Base-by-base conservation (phyloP, 2,888 invertebrate genomes). In the Meiosimyza decipiens region DNA sequence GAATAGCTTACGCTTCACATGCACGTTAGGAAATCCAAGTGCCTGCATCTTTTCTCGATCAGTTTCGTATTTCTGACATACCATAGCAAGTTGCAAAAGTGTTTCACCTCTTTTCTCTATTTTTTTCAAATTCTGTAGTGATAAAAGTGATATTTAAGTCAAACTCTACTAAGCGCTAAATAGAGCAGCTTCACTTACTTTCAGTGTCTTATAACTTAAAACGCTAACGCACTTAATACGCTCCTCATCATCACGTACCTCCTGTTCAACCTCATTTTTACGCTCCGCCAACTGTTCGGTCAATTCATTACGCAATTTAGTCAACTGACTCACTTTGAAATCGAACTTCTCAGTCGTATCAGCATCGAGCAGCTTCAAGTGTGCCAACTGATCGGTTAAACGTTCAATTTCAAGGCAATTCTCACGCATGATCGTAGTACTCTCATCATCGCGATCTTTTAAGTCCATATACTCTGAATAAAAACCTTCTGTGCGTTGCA, bases 11-110 rank as follows among this genome's bases (percentile, higher is more conserved):
- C 50, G 82, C 74, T 75, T 85, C 77, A 76, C 4, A 12, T 71
- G 82, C 74, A 83, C 52, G 50, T 82, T 79, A 0, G 83, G 81
- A 69, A 80, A 72, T 6, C 80, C 81, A 57, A 86, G 86, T 5
- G 88, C 86, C 47, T 88, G 75, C 59, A 89, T 83, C 79, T 90
- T 89, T 78, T 92, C 91, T 0, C 89, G 87, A 62, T 90, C 88
- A 0, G 91, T 90, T 82, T 94, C 93, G 74, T 91, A 89, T 81
- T 92, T 92, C 64, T 89, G 87, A 77, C 93, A 94, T 68, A 92
- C 90, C 52, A 89, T 88, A 0, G 90, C 87, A 72, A 93, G 82
- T 77, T 91, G 90, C 49, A 90, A 80, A n/a, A 94, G 86, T 22
- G 89, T 89, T 74, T 90, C 88, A 6, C 92, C 89, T 80, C 91